phyloP scores from a whole-genome alignment of 2,113 vertebrate genomes.

The Pygoscelis adeliae region DNA sequence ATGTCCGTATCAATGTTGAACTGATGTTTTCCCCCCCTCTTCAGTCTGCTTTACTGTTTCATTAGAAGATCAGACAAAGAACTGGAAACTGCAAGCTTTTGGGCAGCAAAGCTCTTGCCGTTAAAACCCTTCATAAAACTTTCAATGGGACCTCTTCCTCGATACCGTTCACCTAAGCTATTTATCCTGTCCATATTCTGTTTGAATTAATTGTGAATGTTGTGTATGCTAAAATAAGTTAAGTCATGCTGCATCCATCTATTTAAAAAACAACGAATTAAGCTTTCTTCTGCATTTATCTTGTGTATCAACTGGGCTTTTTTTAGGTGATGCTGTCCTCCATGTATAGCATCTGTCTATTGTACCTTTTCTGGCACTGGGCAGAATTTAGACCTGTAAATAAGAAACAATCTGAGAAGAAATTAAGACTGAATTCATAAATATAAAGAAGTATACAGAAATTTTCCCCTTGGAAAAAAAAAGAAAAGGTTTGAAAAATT shows the following conservation, averaged over 20 bases:
- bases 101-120: neutral
- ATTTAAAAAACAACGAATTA: neutral
- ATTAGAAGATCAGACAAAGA: neutral
- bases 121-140: neutral
- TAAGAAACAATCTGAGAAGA: neutral
- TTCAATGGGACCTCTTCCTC: neutral
- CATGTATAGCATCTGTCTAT: neutral
- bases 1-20: accelerated
- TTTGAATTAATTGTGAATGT: neutral
- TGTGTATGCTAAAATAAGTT: neutral
- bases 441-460: neutral
- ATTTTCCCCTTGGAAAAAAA: accelerated
- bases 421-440: neutral
- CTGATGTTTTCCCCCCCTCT: neutral
- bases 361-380: neutral
- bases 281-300: neutral
- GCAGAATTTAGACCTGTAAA: neutral
- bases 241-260: neutral
- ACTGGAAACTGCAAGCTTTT: neutral
- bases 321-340: neutral
- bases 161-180: neutral
- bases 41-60: neutral
- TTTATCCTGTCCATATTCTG: neutral
- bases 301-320: neutral
- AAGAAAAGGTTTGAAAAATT: neutral